Conservation (phyloP, 2,113 vertebrate species). For the Rhea americana region DNA sequence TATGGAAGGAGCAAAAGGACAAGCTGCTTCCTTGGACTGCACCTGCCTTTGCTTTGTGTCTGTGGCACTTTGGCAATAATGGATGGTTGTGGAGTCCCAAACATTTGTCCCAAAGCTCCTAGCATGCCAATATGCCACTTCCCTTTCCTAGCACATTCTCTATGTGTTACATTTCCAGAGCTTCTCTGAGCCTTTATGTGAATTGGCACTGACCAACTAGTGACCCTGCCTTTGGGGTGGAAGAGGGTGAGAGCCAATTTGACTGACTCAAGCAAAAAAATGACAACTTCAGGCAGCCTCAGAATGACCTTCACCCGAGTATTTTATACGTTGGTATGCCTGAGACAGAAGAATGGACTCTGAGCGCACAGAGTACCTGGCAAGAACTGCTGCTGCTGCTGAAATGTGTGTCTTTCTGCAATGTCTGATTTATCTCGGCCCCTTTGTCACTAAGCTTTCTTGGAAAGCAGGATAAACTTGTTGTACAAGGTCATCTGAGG, state of each 20-base stretch:
- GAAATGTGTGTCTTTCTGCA: neutral
- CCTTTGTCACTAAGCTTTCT: neutral
- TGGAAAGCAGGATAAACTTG: neutral
- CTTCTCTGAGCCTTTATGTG: neutral
- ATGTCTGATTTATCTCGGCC: neutral
- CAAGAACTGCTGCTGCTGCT: neutral
- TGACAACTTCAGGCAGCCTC: neutral
- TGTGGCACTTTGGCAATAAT: too few relatives aligned
- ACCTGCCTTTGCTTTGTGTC: too few relatives aligned
- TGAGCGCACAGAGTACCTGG: neutral
- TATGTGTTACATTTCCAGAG: too few relatives aligned
- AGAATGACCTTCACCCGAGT: neutral
- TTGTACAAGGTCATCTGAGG: neutral
- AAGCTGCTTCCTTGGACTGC: neutral
- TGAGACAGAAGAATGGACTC: accelerated
- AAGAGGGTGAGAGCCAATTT: too few relatives aligned
- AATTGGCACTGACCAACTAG: neutral
- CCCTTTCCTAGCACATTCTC: neutral
- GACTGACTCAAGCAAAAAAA: neutral
- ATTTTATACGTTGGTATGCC: neutral
- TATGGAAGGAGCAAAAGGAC: neutral
- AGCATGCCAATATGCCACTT: too few relatives aligned
- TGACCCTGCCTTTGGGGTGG: neutral
- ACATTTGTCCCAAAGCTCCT: neutral
- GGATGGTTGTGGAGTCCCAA: neutral